phyloP scores from a whole-genome alignment of 2,113 vertebrate species.

The Bostrychus sinensis region DNA sequence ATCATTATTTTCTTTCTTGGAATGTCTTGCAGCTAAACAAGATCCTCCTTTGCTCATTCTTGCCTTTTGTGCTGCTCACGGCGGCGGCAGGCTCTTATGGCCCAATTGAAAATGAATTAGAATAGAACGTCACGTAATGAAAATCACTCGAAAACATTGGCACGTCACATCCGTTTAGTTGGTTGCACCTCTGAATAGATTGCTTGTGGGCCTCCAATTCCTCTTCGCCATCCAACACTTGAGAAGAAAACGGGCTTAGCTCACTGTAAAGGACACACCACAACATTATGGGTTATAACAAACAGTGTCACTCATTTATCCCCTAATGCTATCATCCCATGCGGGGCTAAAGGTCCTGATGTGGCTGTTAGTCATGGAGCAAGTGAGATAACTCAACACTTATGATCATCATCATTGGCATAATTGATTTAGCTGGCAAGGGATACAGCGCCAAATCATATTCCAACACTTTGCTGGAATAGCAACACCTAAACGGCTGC shows the following conservation, averaged over 20 bases:
- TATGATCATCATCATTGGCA: slow-evolving; percentile 44
- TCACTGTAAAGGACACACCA: slow-evolving; percentile 66
- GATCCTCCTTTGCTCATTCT: slow-evolving; percentile 57
- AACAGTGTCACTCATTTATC: slow-evolving; percentile 71
- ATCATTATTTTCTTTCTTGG: slow-evolving; percentile 76
- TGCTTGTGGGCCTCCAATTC: slow-evolving; percentile 77
- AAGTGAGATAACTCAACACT: slow-evolving; percentile 43
- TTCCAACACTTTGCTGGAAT: slow-evolving; percentile 44
- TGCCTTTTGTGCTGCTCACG: slow-evolving; percentile 54
- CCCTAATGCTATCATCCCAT: slow-evolving; percentile 72
- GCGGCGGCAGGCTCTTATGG: slow-evolving; percentile 73
- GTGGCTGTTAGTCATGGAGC: slow-evolving; percentile 66
- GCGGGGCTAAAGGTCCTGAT: slow-evolving; percentile 59
- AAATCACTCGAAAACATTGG: slow-evolving; percentile 78
- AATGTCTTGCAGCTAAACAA: slow-evolving; percentile 72
- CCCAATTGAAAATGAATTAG: slow-evolving; percentile 82
- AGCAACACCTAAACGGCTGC: slow-evolving; percentile 27
- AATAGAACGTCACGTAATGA: slow-evolving; percentile 82
- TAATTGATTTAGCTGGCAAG: slow-evolving; percentile 54
- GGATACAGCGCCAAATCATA: slow-evolving; percentile 39
- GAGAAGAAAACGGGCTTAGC: slow-evolving; percentile 70
- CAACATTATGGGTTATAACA: slow-evolving; percentile 72
- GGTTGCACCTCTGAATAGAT: slow-evolving; percentile 79
- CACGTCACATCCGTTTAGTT: slow-evolving; percentile 79
- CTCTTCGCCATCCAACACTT: slow-evolving; percentile 48